A percentile compares a stretch with the other conserved stretches of the same genome.
Conservation (phyloP, 2,797 vertebrate species). For the Malacoctenus gilli region DNA sequence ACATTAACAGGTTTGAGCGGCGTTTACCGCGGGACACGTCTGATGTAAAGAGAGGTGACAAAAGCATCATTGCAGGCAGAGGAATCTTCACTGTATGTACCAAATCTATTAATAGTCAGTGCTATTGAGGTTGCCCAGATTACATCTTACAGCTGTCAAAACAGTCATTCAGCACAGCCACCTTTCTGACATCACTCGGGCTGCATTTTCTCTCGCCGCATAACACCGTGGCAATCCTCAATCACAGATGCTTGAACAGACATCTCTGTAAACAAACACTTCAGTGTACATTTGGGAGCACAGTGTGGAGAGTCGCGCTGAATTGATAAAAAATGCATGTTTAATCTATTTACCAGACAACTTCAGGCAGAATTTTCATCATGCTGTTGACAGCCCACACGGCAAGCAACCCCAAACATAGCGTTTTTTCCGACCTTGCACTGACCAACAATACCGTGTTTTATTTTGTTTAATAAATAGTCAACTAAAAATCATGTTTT, state of each 20-base stretch:
- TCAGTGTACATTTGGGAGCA: background rate
- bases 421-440: background rate
- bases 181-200: slow-evolving; percentile 9
- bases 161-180: slow-evolving; percentile 5
- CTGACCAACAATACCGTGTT: background rate
- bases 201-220: slow-evolving; percentile 10
- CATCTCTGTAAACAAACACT: slow-evolving; percentile 21
- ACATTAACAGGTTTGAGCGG: too few relatives aligned
- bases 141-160: background rate
- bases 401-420: background rate
- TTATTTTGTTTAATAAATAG: too few relatives aligned
- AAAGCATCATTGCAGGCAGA: too few relatives aligned
- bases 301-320: background rate
- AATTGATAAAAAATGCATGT: slow-evolving; percentile 5
- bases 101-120: too few relatives aligned
- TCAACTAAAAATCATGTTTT: too few relatives aligned
- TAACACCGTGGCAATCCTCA: slow-evolving; percentile 7
- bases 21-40: too few relatives aligned
- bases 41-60: too few relatives aligned
- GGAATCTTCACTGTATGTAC: too few relatives aligned
- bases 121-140: too few relatives aligned
- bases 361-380: slow-evolving; percentile 1
- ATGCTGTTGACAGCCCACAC: background rate
- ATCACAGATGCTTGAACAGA: background rate
- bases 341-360: background rate